A percentile compares a stretch with the other conserved stretches of the same genome.
phyloP scores from a whole-genome alignment of 2,888 invertebrate genomes.

The Calameuta idolon region DNA sequence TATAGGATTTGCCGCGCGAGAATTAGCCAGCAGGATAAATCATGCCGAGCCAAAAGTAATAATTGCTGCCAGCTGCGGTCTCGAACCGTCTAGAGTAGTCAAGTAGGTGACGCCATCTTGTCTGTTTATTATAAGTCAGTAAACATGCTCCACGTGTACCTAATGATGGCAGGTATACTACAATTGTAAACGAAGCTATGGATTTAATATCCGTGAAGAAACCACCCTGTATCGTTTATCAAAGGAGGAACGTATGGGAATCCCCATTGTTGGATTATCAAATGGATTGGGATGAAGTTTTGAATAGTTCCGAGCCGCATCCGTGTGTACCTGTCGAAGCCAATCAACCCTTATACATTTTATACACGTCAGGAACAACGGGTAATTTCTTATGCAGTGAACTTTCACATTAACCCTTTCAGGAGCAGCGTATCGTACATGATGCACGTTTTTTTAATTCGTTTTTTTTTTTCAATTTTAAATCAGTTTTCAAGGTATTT shows the following conservation, averaged over 20 bases:
- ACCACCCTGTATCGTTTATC: constrained; percentile 87
- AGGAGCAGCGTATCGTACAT: too few species aligned
- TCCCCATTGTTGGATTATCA: constrained; percentile 77
- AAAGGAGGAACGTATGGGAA: constrained; percentile 77
- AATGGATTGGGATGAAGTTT: constrained; percentile 81
- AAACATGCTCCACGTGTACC: not conserved
- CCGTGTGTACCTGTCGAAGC: constrained; percentile 89
- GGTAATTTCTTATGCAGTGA: constrained; percentile 64
- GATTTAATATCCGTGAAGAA: constrained; percentile 76
- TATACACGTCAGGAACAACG: constrained; percentile 93
- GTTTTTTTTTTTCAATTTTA: too few species aligned
- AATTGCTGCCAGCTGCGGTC: constrained; percentile 90
- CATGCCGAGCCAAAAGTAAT: constrained; percentile 91
- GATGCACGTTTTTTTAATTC: too few species aligned
- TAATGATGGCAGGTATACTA: constrained; percentile 73
- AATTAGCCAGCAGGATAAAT: constrained; percentile 86
- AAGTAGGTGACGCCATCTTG: constrained; percentile 67
- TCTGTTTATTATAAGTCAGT: not conserved
- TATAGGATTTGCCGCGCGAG: constrained; percentile 89
- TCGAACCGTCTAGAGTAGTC: constrained; percentile 88
- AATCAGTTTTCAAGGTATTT: too few species aligned
- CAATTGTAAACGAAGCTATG: constrained; percentile 85
- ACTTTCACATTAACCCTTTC: not conserved
- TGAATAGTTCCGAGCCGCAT: constrained; percentile 75
- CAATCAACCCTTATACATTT: constrained; percentile 89